These are phyloP conservation scores for Clinocottus analis DNA, from an alignment of 2,113 vertebrate species.

Conservation along the genomic window DNA sequence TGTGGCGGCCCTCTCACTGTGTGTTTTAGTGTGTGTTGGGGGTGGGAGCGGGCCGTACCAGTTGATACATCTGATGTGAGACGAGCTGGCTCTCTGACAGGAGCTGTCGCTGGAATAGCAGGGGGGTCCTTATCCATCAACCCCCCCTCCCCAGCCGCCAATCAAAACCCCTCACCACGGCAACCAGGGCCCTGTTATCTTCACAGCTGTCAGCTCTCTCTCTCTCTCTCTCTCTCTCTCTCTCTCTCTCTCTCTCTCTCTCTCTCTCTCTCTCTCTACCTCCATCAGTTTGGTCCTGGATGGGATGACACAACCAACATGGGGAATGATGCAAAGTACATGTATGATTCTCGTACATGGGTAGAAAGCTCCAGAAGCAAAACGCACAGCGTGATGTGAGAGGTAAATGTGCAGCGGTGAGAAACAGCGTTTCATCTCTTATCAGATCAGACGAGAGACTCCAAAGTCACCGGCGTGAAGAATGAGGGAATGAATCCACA, in stretches of 20 bases:
- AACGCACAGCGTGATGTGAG: not conserved
- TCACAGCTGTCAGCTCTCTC: constrained; percentile 82
- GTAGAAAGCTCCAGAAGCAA: not conserved
- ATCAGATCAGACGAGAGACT: not conserved
- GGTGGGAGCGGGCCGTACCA: constrained; percentile 65
- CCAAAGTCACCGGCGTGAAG: not conserved
- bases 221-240: constrained; percentile 41
- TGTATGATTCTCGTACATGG: not conserved
- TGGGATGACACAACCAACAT: not conserved
- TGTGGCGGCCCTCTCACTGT: constrained; percentile 19
- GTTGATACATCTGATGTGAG: constrained; percentile 83
- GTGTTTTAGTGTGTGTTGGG: constrained; percentile 35
- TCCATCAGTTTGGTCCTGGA: not conserved
- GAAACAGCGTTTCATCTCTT: not conserved
- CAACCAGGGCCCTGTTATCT: constrained; percentile 81
- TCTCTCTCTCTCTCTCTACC: constrained; percentile 41
- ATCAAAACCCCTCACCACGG: constrained; percentile 67
- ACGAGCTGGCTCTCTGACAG: constrained; percentile 81
- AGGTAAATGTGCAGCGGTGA: not conserved
- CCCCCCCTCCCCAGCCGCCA: constrained; percentile 51
- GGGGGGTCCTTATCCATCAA: constrained; percentile 89
- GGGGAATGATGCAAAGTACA: constrained; percentile 6
- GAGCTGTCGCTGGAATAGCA: constrained; percentile 84
- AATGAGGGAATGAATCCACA: not conserved
- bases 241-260: constrained; percentile 38